Percentiles rank a stretch among this genome's conserved stretches.
phyloP scores from a whole-genome alignment of 1,140 invertebrate species.

The Arctopsyche grandis region DNA sequence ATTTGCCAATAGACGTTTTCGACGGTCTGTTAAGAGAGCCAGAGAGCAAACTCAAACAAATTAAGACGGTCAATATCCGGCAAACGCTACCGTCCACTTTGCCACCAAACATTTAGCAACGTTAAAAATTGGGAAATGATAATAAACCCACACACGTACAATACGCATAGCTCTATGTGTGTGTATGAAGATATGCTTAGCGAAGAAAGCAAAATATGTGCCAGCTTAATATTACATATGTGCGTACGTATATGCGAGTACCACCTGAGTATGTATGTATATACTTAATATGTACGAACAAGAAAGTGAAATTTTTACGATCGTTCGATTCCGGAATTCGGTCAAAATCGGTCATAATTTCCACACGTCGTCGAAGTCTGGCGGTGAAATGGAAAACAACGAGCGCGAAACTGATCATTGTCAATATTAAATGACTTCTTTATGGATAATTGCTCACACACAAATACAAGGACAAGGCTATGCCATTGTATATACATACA shows the following conservation, averaged over 20 bases:
- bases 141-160: not conserved
- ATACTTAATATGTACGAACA: too few relatives aligned
- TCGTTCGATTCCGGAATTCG: not conserved
- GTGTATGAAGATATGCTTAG: too few relatives aligned
- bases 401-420: not conserved
- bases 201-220: not conserved
- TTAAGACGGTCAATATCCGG: slow-evolving; percentile 33
- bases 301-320: not conserved
- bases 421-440: too few relatives aligned
- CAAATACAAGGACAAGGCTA: too few relatives aligned
- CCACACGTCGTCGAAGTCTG: not conserved
- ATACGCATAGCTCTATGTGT: too few relatives aligned
- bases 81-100: slow-evolving; percentile 6
- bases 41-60: slow-evolving; percentile 19
- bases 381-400: not conserved
- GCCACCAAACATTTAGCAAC: slow-evolving; percentile 6
- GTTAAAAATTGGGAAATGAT: slow-evolving; percentile 14
- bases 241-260: too few relatives aligned
- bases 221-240: too few relatives aligned
- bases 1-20: not conserved
- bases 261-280: too few relatives aligned
- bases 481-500: too few relatives aligned
- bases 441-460: too few relatives aligned
- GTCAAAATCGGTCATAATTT: not conserved
- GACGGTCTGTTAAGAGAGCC: not conserved